Evolutionary conservation across 2,113 vertebrate genomes (phyloP), one percentile per base, ranked within the genome.

Genomic region (Lampris megalopsis): DNA sequence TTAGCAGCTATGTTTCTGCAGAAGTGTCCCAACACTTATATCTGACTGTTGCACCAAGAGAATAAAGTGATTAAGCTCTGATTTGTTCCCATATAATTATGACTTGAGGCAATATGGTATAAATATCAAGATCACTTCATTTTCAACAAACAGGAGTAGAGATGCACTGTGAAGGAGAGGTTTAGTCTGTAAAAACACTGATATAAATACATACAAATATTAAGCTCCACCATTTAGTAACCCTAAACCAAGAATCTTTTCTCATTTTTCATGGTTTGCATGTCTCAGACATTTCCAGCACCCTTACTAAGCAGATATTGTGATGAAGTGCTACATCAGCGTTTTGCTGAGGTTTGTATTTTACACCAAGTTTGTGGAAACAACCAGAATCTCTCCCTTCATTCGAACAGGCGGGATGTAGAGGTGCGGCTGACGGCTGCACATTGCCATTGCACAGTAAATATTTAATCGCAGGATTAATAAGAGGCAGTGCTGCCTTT

Each of bases 391-490:
- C 38, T 76, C 49, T 75, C 69, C n/a, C 1, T 40, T 37, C 24
- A 24, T 47, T 38, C 35, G 2, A 37, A 57, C 72, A 75, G 6
- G 9, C 54, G 50, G 35, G 71, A 62, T n/a, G 64, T 48, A 64
- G 75, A 76, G 73, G 41, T 64, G 72, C 36, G 41, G 73, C 65
- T 63, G 42, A 7, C n/a, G 8, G 37, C 75, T 70, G 47, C 76
- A 64, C 79, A 77, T 36, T 11, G 63, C 24, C 67, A 69, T 47
- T 24, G 78, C 52, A 52, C 3, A 0, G 71, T 91, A 75, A 88
- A 91, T 88, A 88, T 88, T 86, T 86, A 86, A 91, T 82, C 76
- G 72, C n/a, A 1, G 13, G 42, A 74, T 71, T 73, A 84, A 85
- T 68, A 10, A 24, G 80, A 82, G 57, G 71, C 49, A 11, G 9